phyloP scores from a whole-genome alignment of 2,113 vertebrate species.

The Platichthys stellatus region DNA sequence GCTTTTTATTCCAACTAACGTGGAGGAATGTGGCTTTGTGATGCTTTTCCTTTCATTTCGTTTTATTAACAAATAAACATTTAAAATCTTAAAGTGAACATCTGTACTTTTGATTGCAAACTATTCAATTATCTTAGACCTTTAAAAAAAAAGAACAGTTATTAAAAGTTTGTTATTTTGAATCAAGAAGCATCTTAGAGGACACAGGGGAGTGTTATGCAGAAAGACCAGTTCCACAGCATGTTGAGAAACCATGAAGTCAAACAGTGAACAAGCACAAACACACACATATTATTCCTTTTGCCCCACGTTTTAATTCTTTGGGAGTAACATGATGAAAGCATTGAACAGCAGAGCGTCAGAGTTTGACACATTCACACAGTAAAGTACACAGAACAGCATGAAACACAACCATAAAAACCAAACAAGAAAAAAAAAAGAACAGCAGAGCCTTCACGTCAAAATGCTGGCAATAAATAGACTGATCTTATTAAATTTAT shows the following conservation, averaged over 20 bases:
- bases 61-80: not conserved
- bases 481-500: constrained; percentile 77
- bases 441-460: constrained; percentile 63
- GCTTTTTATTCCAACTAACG: not conserved
- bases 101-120: not conserved
- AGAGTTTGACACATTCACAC: constrained; percentile 63
- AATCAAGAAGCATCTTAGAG: not conserved
- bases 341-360: constrained; percentile 60
- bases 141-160: not conserved
- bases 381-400: constrained; percentile 71
- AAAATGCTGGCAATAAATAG: constrained; percentile 83
- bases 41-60: no score
- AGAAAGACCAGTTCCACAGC: constrained; percentile 59
- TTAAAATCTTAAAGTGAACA: not conserved
- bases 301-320: constrained; percentile 71
- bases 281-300: not conserved
- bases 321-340: constrained; percentile 74
- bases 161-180: not conserved
- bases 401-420: constrained; percentile 73
- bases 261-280: constrained; percentile 13
- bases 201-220: constrained; percentile 37
- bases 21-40: not conserved
- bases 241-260: constrained; percentile 29
- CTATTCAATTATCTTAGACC: not conserved
- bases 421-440: constrained; percentile 41